phyloP scores from a whole-genome alignment of 2,113 vertebrate species.

The Ceratotherium simum region DNA sequence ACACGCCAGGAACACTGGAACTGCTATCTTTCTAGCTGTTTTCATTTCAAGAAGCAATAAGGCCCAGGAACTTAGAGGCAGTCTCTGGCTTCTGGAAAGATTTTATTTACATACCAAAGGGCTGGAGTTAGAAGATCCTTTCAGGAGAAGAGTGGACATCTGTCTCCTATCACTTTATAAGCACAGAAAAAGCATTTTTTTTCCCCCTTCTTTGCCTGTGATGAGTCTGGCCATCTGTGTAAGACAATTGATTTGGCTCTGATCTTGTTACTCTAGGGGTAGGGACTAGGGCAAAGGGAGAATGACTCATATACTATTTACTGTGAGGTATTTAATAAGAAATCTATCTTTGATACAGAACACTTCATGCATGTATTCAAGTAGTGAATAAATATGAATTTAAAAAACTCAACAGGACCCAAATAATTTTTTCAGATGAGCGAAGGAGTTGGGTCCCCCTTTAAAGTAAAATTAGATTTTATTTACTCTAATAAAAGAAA shows the following conservation, averaged over 20 bases:
- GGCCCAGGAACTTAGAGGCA: neutral
- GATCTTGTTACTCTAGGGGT: neutral
- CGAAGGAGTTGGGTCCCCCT: neutral
- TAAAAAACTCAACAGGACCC: neutral
- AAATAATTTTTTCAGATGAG: neutral
- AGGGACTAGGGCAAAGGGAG: neutral
- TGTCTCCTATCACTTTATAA: neutral
- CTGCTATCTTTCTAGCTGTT: neutral
- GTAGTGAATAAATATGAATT: neutral
- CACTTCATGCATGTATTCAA: neutral
- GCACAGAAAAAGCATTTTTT: neutral
- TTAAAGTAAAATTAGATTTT: slow-evolving; percentile 36
- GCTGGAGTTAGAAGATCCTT: neutral
- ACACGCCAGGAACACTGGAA: neutral
- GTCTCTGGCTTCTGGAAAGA: neutral
- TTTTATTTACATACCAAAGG: neutral
- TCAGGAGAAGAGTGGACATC: neutral
- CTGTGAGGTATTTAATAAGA: neutral
- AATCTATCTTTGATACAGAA: neutral
- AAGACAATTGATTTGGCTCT: neutral
- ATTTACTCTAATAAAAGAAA: neutral
- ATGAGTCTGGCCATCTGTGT: neutral
- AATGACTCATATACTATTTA: neutral
- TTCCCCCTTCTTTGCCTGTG: neutral
- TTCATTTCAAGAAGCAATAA: slow-evolving; percentile 3